phyloP scores from a whole-genome alignment of 2,888 invertebrate species.

The Panopea generosa region DNA sequence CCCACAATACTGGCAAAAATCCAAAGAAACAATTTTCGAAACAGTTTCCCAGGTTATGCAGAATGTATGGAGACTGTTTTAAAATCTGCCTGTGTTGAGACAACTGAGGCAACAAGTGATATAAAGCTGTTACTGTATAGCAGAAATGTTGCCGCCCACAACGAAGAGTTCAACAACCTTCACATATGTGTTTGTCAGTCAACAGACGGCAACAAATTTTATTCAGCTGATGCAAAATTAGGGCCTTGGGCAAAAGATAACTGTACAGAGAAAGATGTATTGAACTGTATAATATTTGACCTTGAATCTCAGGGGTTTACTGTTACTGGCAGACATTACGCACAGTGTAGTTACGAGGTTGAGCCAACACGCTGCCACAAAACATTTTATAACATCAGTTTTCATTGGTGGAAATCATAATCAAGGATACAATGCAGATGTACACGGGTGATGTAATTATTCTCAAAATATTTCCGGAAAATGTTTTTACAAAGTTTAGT shows the following conservation, averaged over 20 bases:
- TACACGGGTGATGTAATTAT: not conserved
- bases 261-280: conserved; percentile 65
- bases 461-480: no score
- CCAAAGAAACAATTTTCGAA: conserved; percentile 68
- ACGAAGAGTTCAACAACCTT: conserved; percentile 58
- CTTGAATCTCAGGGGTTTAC: conserved; percentile 67
- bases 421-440: no score
- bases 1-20: conserved; percentile 72
- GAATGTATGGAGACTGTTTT: conserved; percentile 65
- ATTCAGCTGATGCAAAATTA: conserved; percentile 57
- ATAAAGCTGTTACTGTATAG: conserved; percentile 56
- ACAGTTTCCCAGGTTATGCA: conserved; percentile 68
- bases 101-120: conserved; percentile 51
- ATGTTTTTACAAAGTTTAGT: no score
- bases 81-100: conserved; percentile 40
- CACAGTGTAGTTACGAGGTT: conserved; percentile 58
- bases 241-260: conserved; percentile 64
- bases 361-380: conserved; percentile 53
- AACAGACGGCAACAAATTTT: conserved; percentile 32
- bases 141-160: conserved; percentile 45
- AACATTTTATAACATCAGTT: conserved; percentile 55
- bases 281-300: conserved; percentile 70
- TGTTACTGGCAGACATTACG: conserved; percentile 51
- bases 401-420: conserved; percentile 70
- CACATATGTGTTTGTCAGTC: conserved; percentile 60